Evolutionary conservation across 2,888 invertebrate genomes (phyloP), one percentile per base, ranked within the genome.

Genomic region (Drosophila gaucha): DNA sequence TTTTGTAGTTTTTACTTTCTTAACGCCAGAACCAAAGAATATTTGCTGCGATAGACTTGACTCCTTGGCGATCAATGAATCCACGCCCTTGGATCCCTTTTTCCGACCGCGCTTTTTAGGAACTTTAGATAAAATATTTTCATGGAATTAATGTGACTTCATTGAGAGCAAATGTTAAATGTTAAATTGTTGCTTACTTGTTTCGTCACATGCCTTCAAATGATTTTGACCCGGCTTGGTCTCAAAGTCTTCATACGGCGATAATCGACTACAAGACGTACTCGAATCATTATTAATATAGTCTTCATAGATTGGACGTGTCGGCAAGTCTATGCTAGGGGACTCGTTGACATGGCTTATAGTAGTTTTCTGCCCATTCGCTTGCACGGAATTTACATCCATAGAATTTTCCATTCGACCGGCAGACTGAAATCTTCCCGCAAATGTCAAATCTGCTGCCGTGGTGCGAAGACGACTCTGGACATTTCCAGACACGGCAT

Each of bases 1-100:
- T 50, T 90, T 91, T 8, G 92, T 92, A 0, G 92, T 92, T 80
- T 92, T 92, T 0, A 92, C 91, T 64, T 92, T 92, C 66, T 92
- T 92, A 1, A 84, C 87, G 10, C 88, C 80, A 9, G 85, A 71
- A 18, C 90, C 89, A 26, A 90, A 70, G 5, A 88, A 84, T 49
- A 91, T 89, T 72, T 91, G 90, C 1, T 90, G 86, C 9, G 88
- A 89, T 1, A 91, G 72, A 44, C 88, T 89, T 0, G 86, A 80
- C 44, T 89, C 88, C 59, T 89, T 89, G 2, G 90, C 91, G 28
- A 91, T 86, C n/a, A 90, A 63, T 0, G 90, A 88, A 66, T 92
- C 92, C 5, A 90, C 87, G 2, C 91, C 92, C 44, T 90, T 91
- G 1, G 92, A 91, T 0, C 92, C 92, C 59, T 91, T 92, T 67